Base-by-base conservation (phyloP, 2,888 invertebrate genomes). In the Lasioglossum lativentre region DNA sequence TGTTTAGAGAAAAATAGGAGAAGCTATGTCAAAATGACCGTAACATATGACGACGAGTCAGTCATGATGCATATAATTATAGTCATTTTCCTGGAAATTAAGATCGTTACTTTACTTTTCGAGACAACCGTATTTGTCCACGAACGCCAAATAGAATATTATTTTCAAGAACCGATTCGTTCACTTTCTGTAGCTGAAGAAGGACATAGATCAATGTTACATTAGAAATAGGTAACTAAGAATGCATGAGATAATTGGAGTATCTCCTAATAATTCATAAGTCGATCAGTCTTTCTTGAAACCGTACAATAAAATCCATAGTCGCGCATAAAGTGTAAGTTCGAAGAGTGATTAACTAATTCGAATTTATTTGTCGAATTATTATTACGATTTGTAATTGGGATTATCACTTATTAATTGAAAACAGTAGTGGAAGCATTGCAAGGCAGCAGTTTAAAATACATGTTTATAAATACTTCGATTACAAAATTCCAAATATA, bases 401-500 rank as follows among this genome's bases (percentile, higher is more conserved):
- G 47, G 47, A 47, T 42, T 42, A 47, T 6, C 47, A 19, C 19
- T 5, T 16, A 47, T 19, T 56, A n/a, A 56, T n/a, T 10, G 27
- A 27, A 56, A 10, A 30, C 16, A n/a, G 30, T n/a, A 34, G 16
- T 27, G 68, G 52, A 52, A 75, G 52, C 30, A 56, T n/a, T 70
- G 6, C n/a, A 34, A 52, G 56, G 30, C 14, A 42, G 27, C 8
- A 80, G 47, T 78, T 45, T 4, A n/a, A 75, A 70, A 68, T 74
- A 80, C 52, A 42, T 75, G 42, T 70, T 19, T 52, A 30, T 16
- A 72, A 63, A 76, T 1, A 3, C n/a, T 30, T 38, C 27, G 45
- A 10, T 80, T 63, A 59, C 40, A 56, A 75, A 6, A 56, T 80
- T 56, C 16, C 12, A 40, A 23, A 63, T 75, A 76, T 23, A 47